Conservation (phyloP, 2,888 invertebrate genomes). For the Pomacea canaliculata region DNA sequence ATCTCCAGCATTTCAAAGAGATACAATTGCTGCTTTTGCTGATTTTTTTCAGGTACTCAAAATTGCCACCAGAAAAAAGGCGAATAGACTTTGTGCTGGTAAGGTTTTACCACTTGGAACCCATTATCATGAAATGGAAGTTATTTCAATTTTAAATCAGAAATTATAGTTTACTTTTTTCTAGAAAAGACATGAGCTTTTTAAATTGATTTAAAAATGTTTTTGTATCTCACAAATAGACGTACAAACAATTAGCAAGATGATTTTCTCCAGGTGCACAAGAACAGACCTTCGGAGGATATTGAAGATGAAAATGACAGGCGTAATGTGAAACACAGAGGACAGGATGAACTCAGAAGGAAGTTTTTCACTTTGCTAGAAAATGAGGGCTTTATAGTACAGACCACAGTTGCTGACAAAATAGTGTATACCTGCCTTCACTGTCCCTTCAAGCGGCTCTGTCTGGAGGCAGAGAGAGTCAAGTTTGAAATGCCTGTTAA, state of each 20-base stretch:
- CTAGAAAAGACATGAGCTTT: too few relatives aligned
- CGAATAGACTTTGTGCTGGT: constrained; percentile 66
- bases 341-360: constrained; percentile 32
- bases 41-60: too few relatives aligned
- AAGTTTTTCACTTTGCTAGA: constrained; percentile 54
- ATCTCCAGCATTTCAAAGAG: too few relatives aligned
- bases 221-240: too few relatives aligned
- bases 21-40: too few relatives aligned
- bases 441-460: constrained; percentile 64
- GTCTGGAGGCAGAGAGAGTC: constrained; percentile 65
- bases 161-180: background rate
- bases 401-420: constrained; percentile 44
- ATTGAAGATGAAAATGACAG: constrained; percentile 32
- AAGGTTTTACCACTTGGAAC: constrained; percentile 25
- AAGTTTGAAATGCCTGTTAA: constrained; percentile 67
- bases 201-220: too few relatives aligned
- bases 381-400: constrained; percentile 59
- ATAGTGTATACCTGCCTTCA: constrained; percentile 56
- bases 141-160: constrained; percentile 28
- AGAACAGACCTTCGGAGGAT: constrained; percentile 23
- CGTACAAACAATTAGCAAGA: too few relatives aligned
- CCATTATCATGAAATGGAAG: too few relatives aligned
- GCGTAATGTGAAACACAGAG: constrained; percentile 34
- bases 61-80: constrained; percentile 43
- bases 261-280: constrained; percentile 8